Base-by-base conservation (phyloP, 2,888 invertebrate genomes). In the Cantharis flavilabris region DNA sequence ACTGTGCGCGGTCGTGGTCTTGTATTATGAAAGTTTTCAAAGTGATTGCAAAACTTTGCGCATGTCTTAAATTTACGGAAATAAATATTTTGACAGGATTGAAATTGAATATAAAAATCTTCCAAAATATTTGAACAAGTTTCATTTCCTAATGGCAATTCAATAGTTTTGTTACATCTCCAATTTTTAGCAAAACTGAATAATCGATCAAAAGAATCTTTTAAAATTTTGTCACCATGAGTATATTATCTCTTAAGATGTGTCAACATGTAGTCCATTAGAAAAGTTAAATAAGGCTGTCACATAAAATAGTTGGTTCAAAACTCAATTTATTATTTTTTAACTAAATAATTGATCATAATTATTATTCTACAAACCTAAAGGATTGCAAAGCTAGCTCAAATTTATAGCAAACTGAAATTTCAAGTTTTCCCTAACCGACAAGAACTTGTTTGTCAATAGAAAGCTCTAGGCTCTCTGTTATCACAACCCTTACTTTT, bases 1-100 rank as follows among this genome's bases (percentile, higher is more conserved):
- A 82, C 81, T 81, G 81, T 80, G 81, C 81, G 82, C 77, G 81
- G 75, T 77, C 78, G 81, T 73, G 80, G 75, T 78, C 78, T 78
- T 79, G 67, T 69, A 72, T 76, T 76, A 78, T 49, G 76, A 76
- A 80, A 80, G 76, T 80, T 82, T 82, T 82, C 82, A 82, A 82
- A 82, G 79, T 80, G 78, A 63, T 72, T 65, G 70, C 74, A 69
- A 70, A 70, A 69, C 62, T 70, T 73, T 67, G 82, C 82, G 82
- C 82, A 81, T 71, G 81, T 63, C 72, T 64, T 62, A 65, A 65
- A 62, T 49, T 74, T 75, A 73, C 78, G 78, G 69, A 77, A 78
- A 78, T 73, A 67, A 72, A 33, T 75, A 72, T 78, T 78, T 72
- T 73, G 75, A 75, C 73, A 78, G 72, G 75, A 67, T 65, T 70